Evolutionary conservation across 1,140 invertebrate genomes (phyloP), one percentile per base, ranked within the genome.

Genomic region (Polypedilum vanderplanki): DNA sequence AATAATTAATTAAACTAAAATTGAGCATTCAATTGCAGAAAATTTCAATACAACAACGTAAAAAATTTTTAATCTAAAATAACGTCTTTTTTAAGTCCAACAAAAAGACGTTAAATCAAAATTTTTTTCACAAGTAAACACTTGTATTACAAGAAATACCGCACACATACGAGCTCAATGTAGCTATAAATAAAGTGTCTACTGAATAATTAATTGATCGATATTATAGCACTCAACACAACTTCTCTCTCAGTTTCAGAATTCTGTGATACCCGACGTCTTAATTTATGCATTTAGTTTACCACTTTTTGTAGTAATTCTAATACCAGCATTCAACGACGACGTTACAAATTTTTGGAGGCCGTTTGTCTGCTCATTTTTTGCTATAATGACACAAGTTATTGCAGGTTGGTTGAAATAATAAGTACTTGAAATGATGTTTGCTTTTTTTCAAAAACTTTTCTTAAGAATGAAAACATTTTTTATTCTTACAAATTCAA

Each of bases 311-410:
- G 33, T 74, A 24, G 46, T 74, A 5, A n/a, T 74, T 46, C 15
- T 74, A 74, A n/a, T 70, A 22, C 65, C 65, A 22, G 17, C 65
- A 70, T 70, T 70, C 17, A 18, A 70, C 82, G 77, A 78, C 9
- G 65, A 84, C 74, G 40, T 86, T 15, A 80, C 81, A 74, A 84
- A 84, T 41, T 79, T 79, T 7, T 86, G 85, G 80, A 75, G 86
- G 3, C 80, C 85, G 17, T 83, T 86, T 41, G 79, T 84, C 74
- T 79, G 85, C 12, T 86, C 86, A 10, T 85, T 85, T 77, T 24
- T 85, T 41, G 84, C 86, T 3, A 78, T 84, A 0, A 78, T 78
- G n/a, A 75, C 82, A 18, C 79, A 84, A 77, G 81, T 83, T 0
- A 40, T 81, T 1, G 78, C 81, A 79, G 82, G 82, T 83, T 75